Evolutionary conservation across 2,113 vertebrate species (phyloP).

Genomic region (Rhinolophus sinicus): DNA sequence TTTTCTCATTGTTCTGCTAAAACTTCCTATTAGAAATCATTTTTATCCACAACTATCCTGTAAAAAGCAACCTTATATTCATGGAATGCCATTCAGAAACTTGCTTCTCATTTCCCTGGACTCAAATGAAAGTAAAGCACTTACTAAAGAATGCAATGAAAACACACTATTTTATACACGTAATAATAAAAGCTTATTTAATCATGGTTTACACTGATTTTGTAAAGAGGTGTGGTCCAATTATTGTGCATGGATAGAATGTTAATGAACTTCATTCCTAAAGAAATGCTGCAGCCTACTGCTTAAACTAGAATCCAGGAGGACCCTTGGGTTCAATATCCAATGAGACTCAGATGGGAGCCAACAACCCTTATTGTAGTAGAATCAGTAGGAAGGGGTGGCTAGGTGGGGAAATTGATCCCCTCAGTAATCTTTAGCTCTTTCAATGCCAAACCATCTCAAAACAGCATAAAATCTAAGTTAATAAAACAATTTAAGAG

Average conservation of each 20-base stretch:
- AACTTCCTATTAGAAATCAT: neutral
- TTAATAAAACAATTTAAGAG: neutral
- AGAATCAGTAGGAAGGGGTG: neutral
- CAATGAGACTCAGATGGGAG: neutral
- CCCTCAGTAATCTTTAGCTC: neutral
- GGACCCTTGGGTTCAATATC: neutral
- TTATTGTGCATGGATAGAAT: neutral
- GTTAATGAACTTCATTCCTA: neutral
- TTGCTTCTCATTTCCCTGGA: neutral
- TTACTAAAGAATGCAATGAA: slow-evolving; percentile 1
- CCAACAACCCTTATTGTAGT: neutral
- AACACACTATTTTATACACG: neutral
- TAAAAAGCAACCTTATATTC: neutral
- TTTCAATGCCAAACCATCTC: neutral
- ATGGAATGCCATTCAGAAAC: neutral
- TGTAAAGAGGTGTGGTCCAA: neutral
- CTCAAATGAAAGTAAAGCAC: neutral
- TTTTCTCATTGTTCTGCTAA: slow-evolving; percentile 4
- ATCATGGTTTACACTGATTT: neutral
- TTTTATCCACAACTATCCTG: neutral
- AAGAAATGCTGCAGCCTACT: neutral
- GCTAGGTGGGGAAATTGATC: neutral
- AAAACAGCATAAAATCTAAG: neutral
- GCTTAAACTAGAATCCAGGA: neutral
- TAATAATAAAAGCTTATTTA: neutral